Evolutionary conservation across 2,797 vertebrate genomes (phyloP).

Genomic region (Mionectes olivaceus): DNA sequence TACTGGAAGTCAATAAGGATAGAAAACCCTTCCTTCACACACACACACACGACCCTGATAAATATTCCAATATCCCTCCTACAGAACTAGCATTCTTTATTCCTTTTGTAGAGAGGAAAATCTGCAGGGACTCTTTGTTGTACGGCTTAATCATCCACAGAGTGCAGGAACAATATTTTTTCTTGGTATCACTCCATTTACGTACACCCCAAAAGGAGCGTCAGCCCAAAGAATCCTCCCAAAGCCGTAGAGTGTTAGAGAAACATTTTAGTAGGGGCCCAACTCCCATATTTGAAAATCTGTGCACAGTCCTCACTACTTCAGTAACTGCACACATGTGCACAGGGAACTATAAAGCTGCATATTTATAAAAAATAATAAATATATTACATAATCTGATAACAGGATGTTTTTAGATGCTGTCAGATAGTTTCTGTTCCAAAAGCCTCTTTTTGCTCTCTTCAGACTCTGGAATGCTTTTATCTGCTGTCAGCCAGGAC

Average conservation of each 20-base stretch:
- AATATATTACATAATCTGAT: neutral
- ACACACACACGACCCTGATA: neutral
- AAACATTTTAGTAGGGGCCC: neutral
- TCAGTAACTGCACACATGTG: neutral
- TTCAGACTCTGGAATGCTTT: neutral
- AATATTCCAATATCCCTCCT: conserved; percentile 47
- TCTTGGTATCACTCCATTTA: neutral
- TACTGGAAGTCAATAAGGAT: conserved; percentile 24
- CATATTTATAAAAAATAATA: conserved; percentile 2
- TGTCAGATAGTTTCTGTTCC: neutral
- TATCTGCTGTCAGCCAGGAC: neutral
- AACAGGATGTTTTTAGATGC: neutral
- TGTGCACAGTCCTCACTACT: neutral
- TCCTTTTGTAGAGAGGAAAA: conserved; percentile 5
- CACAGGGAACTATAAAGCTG: neutral
- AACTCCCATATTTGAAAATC: neutral
- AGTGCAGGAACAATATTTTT: neutral
- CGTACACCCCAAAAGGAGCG: neutral
- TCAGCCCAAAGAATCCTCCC: neutral
- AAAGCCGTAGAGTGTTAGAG: neutral
- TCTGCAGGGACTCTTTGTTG: neutral
- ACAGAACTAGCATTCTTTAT: conserved; percentile 8
- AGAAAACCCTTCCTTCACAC: conserved; percentile 13
- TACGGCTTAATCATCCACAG: neutral
- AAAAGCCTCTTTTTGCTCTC: neutral